Base-by-base conservation (phyloP, 2,888 invertebrate species). In the Axea sp. region DNA sequence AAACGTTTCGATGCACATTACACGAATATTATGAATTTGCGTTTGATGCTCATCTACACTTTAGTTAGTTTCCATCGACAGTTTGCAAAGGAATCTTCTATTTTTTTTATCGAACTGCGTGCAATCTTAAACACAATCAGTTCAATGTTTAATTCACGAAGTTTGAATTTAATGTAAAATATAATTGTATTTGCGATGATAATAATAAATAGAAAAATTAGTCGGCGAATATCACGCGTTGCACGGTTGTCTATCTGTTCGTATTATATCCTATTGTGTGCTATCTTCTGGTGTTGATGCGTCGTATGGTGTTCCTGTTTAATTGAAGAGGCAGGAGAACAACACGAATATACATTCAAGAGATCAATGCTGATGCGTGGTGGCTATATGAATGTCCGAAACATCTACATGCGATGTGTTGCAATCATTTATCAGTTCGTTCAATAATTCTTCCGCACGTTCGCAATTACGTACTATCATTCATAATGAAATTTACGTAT, bases 341-440 rank as follows among this genome's bases (percentile, higher is more conserved):
- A 43, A 51, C 31, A 17, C 24, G 7, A 30, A 19, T 8, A 8
- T 24, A 51, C 7, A 35, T 26, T 14, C 22, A n/a, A n/a, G n/a
- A n/a, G 26, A 31, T 33, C 14, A 24, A 24, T 35, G 24, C 33
- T 47, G 45, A 37, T 7, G 28, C n/a, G 6, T 5, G 24, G 17
- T 17, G 17, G 47, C 59, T n/a, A 26, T 47, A 19, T 28, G 33
- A 28, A 60, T 45, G 45, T 60, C 59, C 47, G 35, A 47, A 37
- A 47, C 47, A 47, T 15, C 17, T 45, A 28, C 15, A 11, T 15
- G 22, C 11, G 9, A 45, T 26, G 47, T 15, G 7, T 5, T 33
- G 7, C 31, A 9, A 12, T 6, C 24, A 26, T 30, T 55, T 41
- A 39, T 11, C 12, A 12, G 39, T 37, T 8, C 17, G 39, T 55